These are phyloP conservation scores for Coenonympha arcania DNA, from an alignment of 2,888 invertebrate genomes.

Conservation along the genomic window DNA sequence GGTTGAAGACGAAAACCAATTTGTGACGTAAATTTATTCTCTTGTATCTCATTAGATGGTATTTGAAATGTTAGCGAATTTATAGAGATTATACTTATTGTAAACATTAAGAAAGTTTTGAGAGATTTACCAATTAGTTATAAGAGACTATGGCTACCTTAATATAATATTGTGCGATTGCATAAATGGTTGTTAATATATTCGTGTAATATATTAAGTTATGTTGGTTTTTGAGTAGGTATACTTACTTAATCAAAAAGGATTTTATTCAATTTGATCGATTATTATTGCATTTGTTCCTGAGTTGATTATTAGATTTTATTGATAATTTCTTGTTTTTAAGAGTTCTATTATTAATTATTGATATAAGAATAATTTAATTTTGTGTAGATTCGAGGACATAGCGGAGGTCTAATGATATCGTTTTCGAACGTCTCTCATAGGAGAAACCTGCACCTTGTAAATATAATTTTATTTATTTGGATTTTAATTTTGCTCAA, in stretches of 20 bases:
- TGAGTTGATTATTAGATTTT: conserved; percentile 73
- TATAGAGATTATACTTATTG: conserved; percentile 60
- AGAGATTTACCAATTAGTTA: conserved; percentile 71
- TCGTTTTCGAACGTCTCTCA: conserved; percentile 20
- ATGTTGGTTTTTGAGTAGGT: conserved; percentile 52
- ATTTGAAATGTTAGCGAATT: conserved; percentile 72
- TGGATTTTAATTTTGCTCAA: conserved; percentile 34
- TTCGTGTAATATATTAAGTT: conserved; percentile 65
- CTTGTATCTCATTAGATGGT: conserved; percentile 74
- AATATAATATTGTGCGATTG: conserved; percentile 53
- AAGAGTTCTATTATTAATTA: conserved; percentile 53
- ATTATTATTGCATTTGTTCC: conserved; percentile 75
- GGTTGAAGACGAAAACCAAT: conserved; percentile 44
- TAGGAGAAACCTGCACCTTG: conserved; percentile 29
- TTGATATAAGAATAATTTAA: conserved; percentile 62
- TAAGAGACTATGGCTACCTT: conserved; percentile 69
- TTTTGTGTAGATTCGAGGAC: conserved; percentile 51
- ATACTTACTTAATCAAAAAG: conserved; percentile 53
- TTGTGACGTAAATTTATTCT: conserved; percentile 64
- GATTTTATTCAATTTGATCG: conserved; percentile 62
- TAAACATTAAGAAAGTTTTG: conserved; percentile 59
- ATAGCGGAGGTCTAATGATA: conserved; percentile 42
- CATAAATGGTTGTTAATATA: conserved; percentile 69
- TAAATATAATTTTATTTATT: conserved; percentile 38
- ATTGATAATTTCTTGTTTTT: conserved; percentile 60